Base-by-base conservation (phyloP, 1,140 invertebrate genomes). In the Chelonus insularis region DNA sequence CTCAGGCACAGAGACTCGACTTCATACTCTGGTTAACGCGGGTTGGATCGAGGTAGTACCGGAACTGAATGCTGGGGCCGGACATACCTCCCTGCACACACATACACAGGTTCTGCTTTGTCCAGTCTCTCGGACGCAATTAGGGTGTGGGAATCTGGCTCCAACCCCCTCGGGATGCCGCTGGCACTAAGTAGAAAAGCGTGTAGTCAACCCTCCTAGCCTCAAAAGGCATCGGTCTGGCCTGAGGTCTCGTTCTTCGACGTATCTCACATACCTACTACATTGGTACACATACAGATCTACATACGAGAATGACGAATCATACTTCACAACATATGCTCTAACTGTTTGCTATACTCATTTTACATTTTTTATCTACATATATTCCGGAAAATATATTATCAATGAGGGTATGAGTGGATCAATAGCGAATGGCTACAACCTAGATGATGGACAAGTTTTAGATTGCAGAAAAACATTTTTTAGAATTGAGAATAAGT, bases 161-260 rank as follows among this genome's bases (percentile, higher is more conserved):
- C 36, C 34, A 55, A 39, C 34, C 52, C 52, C 52, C 52, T 55
- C 14, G 29, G 72, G 75, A 75, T 66, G 70, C 71, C 68, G 72
- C 70, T 68, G 69, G 65, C 71, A 71, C 75, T 80, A 81, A 81
- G 79, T 81, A 81, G 79, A 81, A 81, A 81, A 81, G 78, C 79
- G 78, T 81, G 79, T 81, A 75, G 70, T 73, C 71, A 78, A 75
- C 77, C 69, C 72, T 57, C 57, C 48, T 57, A 23, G 37, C 62
- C 52, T 55, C 52, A 29, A 55, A 55, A 55, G 41, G 43, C 55
- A 34, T 7, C 20, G 52, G 18, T 29, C 34, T 32, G 41, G 23
- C 16, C 41, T 18, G 14, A 14, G 18, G 11, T 43, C 18, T 43
- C 12, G 25, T 29, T 29, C 25, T 29, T 29, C 25, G 25, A 29